Conservation (phyloP, 2,888 invertebrate species). For the Galerucella nymphaeae region DNA sequence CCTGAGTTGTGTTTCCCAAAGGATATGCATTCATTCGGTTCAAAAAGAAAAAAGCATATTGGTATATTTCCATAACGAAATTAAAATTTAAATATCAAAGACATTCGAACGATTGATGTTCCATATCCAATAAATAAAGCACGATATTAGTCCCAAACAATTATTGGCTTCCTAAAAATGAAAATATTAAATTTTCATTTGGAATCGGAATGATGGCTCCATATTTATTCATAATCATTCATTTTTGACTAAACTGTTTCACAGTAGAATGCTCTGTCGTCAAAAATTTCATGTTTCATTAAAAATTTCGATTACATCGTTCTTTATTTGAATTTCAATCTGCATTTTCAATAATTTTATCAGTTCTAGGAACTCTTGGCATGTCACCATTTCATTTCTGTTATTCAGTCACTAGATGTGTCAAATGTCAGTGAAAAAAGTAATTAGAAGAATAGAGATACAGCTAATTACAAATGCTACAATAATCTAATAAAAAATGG, state of each 20-base stretch:
- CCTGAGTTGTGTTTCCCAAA: constrained; percentile 28
- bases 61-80: constrained; percentile 37
- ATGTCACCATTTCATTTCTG: too few species aligned
- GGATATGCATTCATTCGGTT: constrained; percentile 26
- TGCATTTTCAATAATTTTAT: too few species aligned
- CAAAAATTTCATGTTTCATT: not conserved
- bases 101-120: constrained; percentile 31
- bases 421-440: too few species aligned
- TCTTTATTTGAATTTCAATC: too few species aligned
- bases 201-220: not conserved
- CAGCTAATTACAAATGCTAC: too few species aligned
- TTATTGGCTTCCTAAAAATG: constrained; percentile 7
- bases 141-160: constrained; percentile 28
- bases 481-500: too few species aligned
- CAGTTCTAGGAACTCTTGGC: too few species aligned
- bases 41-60: constrained; percentile 27
- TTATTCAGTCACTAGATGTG: too few species aligned
- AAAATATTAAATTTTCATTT: not conserved
- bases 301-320: not conserved
- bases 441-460: too few species aligned
- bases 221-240: constrained; percentile 6
- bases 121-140: constrained; percentile 27
- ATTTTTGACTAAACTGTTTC: not conserved
- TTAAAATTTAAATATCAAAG: constrained; percentile 41
- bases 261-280: not conserved